Evolutionary conservation across 2,888 invertebrate genomes (phyloP).

Genomic region (Caenorhabditis panamensis): DNA sequence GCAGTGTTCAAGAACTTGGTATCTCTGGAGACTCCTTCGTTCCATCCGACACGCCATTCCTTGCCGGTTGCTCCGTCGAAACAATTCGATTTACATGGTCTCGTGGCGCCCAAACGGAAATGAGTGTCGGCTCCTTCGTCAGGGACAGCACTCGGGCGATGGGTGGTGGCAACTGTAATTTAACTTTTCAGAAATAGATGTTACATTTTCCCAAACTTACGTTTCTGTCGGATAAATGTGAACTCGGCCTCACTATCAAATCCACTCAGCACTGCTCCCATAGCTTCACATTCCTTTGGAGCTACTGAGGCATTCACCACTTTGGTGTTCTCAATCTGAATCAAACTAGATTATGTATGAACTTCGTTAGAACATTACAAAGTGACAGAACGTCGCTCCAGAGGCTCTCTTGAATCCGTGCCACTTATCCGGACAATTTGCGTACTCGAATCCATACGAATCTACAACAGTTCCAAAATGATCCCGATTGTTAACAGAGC

Average conservation of each 20-base stretch:
- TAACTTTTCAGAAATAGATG: too few species aligned
- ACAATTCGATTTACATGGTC: background rate
- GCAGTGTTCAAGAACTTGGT: background rate
- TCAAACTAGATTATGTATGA: too few species aligned
- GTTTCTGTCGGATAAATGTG: background rate
- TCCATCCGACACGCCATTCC: background rate
- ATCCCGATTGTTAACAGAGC: too few species aligned
- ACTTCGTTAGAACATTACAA: background rate
- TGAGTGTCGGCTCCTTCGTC: background rate
- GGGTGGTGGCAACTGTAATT: too few species aligned
- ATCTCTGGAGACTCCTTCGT: background rate
- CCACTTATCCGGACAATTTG: background rate
- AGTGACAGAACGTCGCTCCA: slow-evolving; percentile 3
- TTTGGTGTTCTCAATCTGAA: too few species aligned
- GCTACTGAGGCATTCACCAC: too few species aligned
- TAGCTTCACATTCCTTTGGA: too few species aligned
- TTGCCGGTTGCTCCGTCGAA: background rate
- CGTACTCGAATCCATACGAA: slow-evolving; percentile 7
- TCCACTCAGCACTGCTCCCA: background rate
- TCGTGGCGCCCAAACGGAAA: background rate
- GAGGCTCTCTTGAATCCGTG: background rate
- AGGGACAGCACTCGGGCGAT: too few species aligned
- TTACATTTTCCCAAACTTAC: background rate
- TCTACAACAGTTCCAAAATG: too few species aligned
- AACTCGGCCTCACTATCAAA: background rate